Conservation (phyloP, 1,140 invertebrate genomes). For the Drosophila ficusphila region DNA sequence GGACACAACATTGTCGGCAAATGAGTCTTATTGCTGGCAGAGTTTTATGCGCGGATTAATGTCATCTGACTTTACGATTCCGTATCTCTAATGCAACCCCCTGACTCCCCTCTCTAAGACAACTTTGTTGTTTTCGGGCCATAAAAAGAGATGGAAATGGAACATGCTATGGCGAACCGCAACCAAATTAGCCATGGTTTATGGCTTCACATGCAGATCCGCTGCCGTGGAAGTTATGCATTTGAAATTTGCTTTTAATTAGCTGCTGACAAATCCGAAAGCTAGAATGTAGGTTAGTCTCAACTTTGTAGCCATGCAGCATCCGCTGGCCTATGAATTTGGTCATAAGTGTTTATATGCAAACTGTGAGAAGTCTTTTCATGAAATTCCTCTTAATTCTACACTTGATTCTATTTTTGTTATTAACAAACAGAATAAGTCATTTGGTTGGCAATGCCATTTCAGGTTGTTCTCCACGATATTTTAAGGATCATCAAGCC, state of each 20-base stretch:
- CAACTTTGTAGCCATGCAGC: slow-evolving; percentile 68
- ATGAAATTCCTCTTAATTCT: too few species aligned
- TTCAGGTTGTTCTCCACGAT: slow-evolving; percentile 7
- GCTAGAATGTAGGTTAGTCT: slow-evolving; percentile 60
- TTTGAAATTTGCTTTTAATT: slow-evolving; percentile 77
- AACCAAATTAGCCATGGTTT: slow-evolving; percentile 73
- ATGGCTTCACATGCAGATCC: slow-evolving; percentile 56
- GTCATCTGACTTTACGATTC: slow-evolving; percentile 67
- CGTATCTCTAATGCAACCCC: slow-evolving; percentile 41
- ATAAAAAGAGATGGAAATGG: slow-evolving; percentile 56
- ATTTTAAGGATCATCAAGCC: slow-evolving; percentile 1
- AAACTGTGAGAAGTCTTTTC: too few species aligned
- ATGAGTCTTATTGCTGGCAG: slow-evolving; percentile 39
- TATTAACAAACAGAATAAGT: too few species aligned
- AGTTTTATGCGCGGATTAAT: slow-evolving; percentile 68
- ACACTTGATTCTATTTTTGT: too few species aligned
- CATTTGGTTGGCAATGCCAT: too few species aligned
- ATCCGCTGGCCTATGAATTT: slow-evolving; percentile 63
- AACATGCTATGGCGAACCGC: slow-evolving; percentile 24
- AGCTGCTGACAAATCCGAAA: slow-evolving; percentile 73
- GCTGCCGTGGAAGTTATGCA: slow-evolving; percentile 72
- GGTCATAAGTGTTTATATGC: not conserved
- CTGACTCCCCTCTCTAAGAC: slow-evolving; percentile 19
- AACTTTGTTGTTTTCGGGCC: slow-evolving; percentile 63
- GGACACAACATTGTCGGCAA: slow-evolving; percentile 37